Percentiles rank a stretch among this genome's conserved stretches.
Conservation (phyloP, 30 jellyfish, hydroid and myxozoan genomes). For the Haliclystus octoradiatus region DNA sequence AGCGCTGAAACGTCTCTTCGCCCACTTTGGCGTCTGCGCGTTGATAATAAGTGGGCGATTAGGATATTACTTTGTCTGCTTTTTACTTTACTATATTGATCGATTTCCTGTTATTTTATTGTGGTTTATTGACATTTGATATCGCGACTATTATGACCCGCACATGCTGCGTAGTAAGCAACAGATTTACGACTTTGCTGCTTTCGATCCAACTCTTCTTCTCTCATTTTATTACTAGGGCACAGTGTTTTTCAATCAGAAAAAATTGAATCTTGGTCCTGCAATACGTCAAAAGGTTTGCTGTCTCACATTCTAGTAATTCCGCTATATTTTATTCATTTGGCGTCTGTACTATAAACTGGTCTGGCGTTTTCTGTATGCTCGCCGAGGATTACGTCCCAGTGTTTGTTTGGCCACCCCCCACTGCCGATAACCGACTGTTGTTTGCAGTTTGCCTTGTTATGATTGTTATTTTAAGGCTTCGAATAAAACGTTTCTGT, state of each 20-base stretch:
- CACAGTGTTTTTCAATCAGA: conserved; percentile 91
- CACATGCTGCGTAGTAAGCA: not conserved
- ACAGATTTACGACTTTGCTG: not conserved
- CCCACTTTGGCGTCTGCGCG: not conserved
- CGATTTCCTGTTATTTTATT: not conserved
- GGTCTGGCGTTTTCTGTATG: too few species aligned
- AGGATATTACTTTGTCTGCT: not conserved
- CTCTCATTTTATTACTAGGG: conserved; percentile 48
- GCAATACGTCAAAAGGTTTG: conserved; percentile 97
- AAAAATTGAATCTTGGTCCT: conserved; percentile 96
- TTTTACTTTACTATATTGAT: not conserved
- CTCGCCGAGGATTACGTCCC: too few species aligned
- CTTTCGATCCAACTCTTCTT: not conserved
- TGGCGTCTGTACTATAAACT: too few species aligned
- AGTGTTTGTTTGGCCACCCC: too few species aligned
- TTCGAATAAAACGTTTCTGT: too few species aligned
- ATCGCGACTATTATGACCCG: not conserved
- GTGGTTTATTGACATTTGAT: too few species aligned
- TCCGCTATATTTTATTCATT: too few species aligned
- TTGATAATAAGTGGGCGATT: not conserved
- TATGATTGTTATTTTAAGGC: too few species aligned
- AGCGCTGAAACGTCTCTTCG: not conserved
- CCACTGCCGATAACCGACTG: too few species aligned
- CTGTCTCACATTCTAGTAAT: too few species aligned
- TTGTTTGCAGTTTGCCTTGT: too few species aligned